phyloP scores from a whole-genome alignment of 2,888 invertebrate species.

The Nebria salina region DNA sequence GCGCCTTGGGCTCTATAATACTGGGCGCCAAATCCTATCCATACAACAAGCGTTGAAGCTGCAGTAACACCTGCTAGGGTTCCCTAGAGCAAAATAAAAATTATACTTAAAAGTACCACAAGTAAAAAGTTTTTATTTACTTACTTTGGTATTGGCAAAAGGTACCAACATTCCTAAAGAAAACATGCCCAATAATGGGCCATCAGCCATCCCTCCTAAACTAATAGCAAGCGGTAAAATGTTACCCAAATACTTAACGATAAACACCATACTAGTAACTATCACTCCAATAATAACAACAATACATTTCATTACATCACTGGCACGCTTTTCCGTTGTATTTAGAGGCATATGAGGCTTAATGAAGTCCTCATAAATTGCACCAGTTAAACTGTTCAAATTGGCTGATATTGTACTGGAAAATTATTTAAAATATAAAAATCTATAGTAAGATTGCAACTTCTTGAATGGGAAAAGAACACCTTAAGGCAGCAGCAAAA shows the following conservation, averaged over 20 bases:
- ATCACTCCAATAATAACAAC: constrained; percentile 64
- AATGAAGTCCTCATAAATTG: constrained; percentile 4
- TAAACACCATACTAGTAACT: constrained; percentile 66
- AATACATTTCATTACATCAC: constrained; percentile 45
- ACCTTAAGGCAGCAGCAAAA: constrained; percentile 75
- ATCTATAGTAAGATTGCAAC: not conserved
- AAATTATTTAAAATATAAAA: not conserved
- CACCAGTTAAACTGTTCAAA: constrained; percentile 6
- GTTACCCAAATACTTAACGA: constrained; percentile 71
- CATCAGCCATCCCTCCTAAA: constrained; percentile 70
- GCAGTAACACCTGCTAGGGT: constrained; percentile 48
- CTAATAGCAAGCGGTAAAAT: constrained; percentile 72
- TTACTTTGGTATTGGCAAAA: constrained; percentile 67
- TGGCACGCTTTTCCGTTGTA: constrained; percentile 14
- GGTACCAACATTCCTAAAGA: constrained; percentile 73
- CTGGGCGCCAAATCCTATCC: constrained; percentile 45
- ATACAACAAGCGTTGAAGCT: constrained; percentile 42
- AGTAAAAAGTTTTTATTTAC: not conserved
- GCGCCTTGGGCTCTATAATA: constrained; percentile 33
- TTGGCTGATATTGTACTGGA: constrained; percentile 4
- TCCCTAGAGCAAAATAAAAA: constrained; percentile 37
- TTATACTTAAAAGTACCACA: not conserved
- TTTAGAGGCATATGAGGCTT: not conserved
- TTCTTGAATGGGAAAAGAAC: not conserved
- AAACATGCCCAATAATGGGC: constrained; percentile 72